Evolutionary conservation across 2,113 vertebrate genomes (phyloP), one percentile per base, ranked within the genome.

Genomic region (Aldabrachelys gigantea): DNA sequence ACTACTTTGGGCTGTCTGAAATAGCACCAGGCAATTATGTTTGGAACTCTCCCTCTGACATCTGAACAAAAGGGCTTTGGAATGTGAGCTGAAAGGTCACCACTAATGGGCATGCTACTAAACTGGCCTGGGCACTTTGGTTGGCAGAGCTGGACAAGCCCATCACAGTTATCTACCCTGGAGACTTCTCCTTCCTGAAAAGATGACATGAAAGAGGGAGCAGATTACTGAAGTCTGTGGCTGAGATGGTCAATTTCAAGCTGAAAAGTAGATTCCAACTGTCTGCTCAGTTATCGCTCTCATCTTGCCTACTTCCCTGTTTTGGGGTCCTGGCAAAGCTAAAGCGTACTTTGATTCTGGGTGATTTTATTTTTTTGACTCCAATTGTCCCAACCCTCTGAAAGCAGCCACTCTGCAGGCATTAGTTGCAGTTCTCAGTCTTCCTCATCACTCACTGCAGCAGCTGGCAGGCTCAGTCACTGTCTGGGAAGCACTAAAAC

Each of bases 121-220:
- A 87, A 80, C 92, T 81, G 89, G 72, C 78, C 88, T 92, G 89
- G 89, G 81, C 93, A 53, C 17, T 53, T 85, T 80, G 89, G 57
- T 91, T 94, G 90, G 76, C 87, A 91, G 90, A 7, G 5, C 29
- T 95, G 80, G 31, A 91, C 81, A 91, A 85, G 56, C 94, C 65
- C 82, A 93, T 84, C 78, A 86, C 87, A 94, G 85, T 94, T 92
- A 79, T 88, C 91, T 94, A 87, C 88, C 41, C 84, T 85, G 87
- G 54, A 93, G 52, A 41, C 31, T 54, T 94, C 49, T 56, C 76
- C 72, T 92, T 89, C 80, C 38, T 57, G 29, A 89, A 44, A 72
- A 91, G 82, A 52, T 49, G 75, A 72, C 22, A n/a, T 72, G n/a
- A 72, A 72, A 72, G 19, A 21, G 65, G 31, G 65, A 21, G 21